Evolutionary conservation across 1,140 invertebrate genomes (phyloP).

Genomic region (Drosophila fuyamai): DNA sequence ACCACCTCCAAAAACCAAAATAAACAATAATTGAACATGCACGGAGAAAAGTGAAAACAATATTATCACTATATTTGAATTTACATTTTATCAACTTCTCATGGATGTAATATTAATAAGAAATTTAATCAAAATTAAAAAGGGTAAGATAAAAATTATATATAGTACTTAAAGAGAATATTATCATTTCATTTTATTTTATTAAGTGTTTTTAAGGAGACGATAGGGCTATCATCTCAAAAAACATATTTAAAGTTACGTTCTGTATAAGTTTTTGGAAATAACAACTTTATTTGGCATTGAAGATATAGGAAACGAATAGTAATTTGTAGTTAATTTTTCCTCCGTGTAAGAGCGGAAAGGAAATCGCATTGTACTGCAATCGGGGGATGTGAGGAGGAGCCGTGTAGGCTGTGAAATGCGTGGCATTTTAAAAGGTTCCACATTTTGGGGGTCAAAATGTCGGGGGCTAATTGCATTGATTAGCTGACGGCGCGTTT

Average conservation of each 20-base stretch:
- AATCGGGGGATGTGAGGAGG: slow-evolving; percentile 4
- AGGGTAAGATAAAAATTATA: too few species aligned
- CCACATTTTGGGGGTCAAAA: slow-evolving; percentile 77
- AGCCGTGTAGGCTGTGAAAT: slow-evolving; percentile 60
- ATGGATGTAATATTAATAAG: too few species aligned
- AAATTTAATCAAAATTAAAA: too few species aligned
- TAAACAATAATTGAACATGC: slow-evolving; percentile 79
- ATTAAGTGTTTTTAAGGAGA: too few species aligned
- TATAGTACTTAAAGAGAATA: too few species aligned
- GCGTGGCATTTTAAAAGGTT: slow-evolving; percentile 81
- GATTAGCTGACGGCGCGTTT: slow-evolving; percentile 81
- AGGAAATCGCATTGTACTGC: slow-evolving; percentile 50
- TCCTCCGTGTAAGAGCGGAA: slow-evolving; percentile 21
- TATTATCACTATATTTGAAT: neutral
- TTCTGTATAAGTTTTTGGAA: too few species aligned
- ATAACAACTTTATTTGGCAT: too few species aligned
- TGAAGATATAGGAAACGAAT: too few species aligned
- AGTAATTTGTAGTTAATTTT: neutral
- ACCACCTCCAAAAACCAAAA: slow-evolving; percentile 67
- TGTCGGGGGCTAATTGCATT: slow-evolving; percentile 78
- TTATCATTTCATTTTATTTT: too few species aligned
- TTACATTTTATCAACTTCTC: too few species aligned
- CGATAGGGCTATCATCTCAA: too few species aligned
- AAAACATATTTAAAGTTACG: too few species aligned
- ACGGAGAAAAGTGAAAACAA: slow-evolving; percentile 2